Conservation (phyloP, 64 coral and sea anemone genomes). For the Dendronephthya gigantea region DNA sequence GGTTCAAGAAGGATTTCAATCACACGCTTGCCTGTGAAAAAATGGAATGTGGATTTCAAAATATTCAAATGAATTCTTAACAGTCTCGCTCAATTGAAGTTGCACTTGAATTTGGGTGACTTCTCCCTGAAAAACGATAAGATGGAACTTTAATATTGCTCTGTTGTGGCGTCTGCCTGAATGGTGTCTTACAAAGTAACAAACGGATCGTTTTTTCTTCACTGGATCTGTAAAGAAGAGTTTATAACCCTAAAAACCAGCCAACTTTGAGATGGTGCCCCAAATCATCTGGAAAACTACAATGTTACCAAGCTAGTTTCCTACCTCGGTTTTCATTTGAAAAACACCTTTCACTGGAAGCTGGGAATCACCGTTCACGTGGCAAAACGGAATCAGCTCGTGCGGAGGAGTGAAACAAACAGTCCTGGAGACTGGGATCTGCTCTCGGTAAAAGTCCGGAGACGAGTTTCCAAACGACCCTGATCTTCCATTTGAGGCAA, state of each 20-base stretch:
- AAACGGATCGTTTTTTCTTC: too few species aligned
- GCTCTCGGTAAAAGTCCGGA: not conserved
- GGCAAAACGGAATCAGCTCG: constrained; percentile 67
- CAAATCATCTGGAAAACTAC: too few species aligned
- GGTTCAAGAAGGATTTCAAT: not conserved
- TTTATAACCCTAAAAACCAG: too few species aligned
- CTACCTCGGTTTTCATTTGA: constrained; percentile 53
- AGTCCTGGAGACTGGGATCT: constrained; percentile 31
- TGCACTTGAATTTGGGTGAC: constrained; percentile 51
- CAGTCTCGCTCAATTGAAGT: constrained; percentile 53
- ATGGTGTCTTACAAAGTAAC: too few species aligned
- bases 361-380: constrained; percentile 2
- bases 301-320: not conserved
- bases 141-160: not conserved
- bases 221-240: too few species aligned
- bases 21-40: constrained; percentile 66
- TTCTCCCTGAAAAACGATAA: constrained; percentile 51
- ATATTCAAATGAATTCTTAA: constrained; percentile 96
- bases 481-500: not conserved
- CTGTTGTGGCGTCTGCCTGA: too few species aligned
- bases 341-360: constrained; percentile 81
- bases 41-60: constrained; percentile 84
- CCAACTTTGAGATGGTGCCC: not conserved
- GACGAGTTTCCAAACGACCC: not conserved
- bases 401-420: constrained; percentile 71